Conservation (phyloP, 1,140 invertebrate species). For the Probaryconus sp. region DNA sequence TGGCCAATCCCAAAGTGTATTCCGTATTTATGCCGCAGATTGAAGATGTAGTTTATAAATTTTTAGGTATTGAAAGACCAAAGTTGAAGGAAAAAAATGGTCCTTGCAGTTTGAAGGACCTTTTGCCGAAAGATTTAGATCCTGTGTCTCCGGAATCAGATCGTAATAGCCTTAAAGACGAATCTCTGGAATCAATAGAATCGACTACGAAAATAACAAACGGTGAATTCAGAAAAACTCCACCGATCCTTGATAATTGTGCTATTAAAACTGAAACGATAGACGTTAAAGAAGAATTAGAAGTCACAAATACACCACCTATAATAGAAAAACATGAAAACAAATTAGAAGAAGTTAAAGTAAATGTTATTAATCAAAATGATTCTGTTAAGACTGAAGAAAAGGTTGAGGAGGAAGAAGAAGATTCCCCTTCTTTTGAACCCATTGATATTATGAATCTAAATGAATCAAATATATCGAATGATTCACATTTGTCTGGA, state of each 20-base stretch:
- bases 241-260: conserved; percentile 3
- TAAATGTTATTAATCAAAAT: conserved; percentile 55
- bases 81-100: conserved; percentile 74
- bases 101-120: conserved; percentile 78
- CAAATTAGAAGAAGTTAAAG: conserved; percentile 34
- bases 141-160: conserved; percentile 88
- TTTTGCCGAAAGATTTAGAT: conserved; percentile 86
- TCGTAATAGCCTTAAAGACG: conserved; percentile 77
- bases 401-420: conserved; percentile 80
- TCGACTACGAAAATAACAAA: conserved; percentile 32
- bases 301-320: not conserved
- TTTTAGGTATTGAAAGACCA: conserved; percentile 87
- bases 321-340: conserved; percentile 20
- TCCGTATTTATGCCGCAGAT: conserved; percentile 93
- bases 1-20: conserved; percentile 94
- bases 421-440: conserved; percentile 84
- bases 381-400: conserved; percentile 78
- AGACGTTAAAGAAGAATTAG: conserved; percentile 9
- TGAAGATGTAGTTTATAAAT: conserved; percentile 92
- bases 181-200: conserved; percentile 69
- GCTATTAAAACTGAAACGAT: conserved; percentile 11
- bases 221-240: conserved; percentile 23
- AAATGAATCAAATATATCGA: conserved; percentile 76
- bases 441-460: conserved; percentile 79
- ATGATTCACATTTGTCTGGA: conserved; percentile 80